These are phyloP conservation scores for Hoplostethus mediterraneus DNA, from an alignment of 2,797 vertebrate species.

Conservation along the genomic window DNA sequence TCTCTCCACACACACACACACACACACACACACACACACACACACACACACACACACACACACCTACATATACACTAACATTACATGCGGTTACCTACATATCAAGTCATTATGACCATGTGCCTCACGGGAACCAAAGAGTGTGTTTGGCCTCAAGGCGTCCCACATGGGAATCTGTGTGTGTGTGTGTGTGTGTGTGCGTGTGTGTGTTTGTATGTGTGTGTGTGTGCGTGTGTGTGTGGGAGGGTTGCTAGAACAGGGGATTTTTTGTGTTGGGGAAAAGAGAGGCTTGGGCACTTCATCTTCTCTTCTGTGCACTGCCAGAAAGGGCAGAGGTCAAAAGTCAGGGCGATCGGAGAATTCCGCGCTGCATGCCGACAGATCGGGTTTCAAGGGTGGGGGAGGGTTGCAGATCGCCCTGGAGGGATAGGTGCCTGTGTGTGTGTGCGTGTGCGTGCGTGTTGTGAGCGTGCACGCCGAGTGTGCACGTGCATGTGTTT, in stretches of 20 bases:
- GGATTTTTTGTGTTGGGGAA: slow-evolving; percentile 87
- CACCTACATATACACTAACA: slow-evolving; percentile 39
- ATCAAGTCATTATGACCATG: slow-evolving; percentile 74
- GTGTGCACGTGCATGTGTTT: slow-evolving; percentile 54
- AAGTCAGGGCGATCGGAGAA: slow-evolving; percentile 91
- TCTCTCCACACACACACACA: slow-evolving; percentile 1
- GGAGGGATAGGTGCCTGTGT: slow-evolving; percentile 83
- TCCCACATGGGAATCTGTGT: slow-evolving; percentile 69
- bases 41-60: slow-evolving; percentile 4
- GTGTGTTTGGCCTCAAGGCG: slow-evolving; percentile 73
- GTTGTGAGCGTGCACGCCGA: slow-evolving; percentile 1
- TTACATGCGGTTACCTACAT: slow-evolving; percentile 63
- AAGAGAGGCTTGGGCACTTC: slow-evolving; percentile 88
- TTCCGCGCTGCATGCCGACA: slow-evolving; percentile 89
- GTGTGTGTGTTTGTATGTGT: slow-evolving; percentile 43
- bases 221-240: slow-evolving; percentile 65
- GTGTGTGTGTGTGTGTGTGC: slow-evolving; percentile 44
- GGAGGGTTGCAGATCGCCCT: slow-evolving; percentile 78
- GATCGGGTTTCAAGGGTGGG: slow-evolving; percentile 87
- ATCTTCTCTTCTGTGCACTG: slow-evolving; percentile 89
- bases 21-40: slow-evolving; percentile 1
- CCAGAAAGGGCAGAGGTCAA: slow-evolving; percentile 90
- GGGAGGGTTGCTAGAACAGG: slow-evolving; percentile 85
- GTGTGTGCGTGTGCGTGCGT: slow-evolving; percentile 35
- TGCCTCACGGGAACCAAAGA: slow-evolving; percentile 71